Base-by-base conservation (phyloP, 2,888 invertebrate species). In the Andrena minutula region DNA sequence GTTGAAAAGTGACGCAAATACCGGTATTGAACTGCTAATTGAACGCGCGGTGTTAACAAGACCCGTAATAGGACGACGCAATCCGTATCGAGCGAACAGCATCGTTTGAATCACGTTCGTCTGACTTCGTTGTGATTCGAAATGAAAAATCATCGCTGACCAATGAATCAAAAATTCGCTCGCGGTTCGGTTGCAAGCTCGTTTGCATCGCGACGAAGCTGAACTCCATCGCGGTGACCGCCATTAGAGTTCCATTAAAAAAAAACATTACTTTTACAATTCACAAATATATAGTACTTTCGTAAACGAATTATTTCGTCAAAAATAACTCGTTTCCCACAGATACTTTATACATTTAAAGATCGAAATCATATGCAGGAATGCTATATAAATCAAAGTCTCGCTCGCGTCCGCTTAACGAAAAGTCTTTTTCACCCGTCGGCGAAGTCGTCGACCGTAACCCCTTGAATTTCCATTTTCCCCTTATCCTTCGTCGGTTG, bases 1-100 rank as follows among this genome's bases (percentile, higher is more conserved):
- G 28, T 12, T 60, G 12, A 56, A 49, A n/a, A 12, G 20, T 35
- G 47, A 65, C 58, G 56, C 73, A 76, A 76, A 73, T 73, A 58
- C 76, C 65, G 76, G 76, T 76, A 76, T 64, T 73, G 73, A 76
- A 76, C 76, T 65, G 73, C 32, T 76, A 76, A 76, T 76, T 76
- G 65, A 73, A 73, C 76, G 56, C 58, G 41, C 23, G 26, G 32
- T 73, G 76, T 32, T 58, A 76, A 49, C 58, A 60, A 23, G 32
- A 76, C 56, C 73, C 73, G 64, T 35, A 76, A 76, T 20, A 72
- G n/a, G 56, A 56, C 47, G n/a, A 4, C n/a, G 26, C 2, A 51
- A 30, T 49, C n/a, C 20, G 41, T 35, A 20, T 47, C 51, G 35
- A 20, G 20, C 26, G 23, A 10, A 58, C 16, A 35, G 28, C 51